Conservation (phyloP, 2,888 invertebrate genomes). For the Campopleginae sp. region DNA sequence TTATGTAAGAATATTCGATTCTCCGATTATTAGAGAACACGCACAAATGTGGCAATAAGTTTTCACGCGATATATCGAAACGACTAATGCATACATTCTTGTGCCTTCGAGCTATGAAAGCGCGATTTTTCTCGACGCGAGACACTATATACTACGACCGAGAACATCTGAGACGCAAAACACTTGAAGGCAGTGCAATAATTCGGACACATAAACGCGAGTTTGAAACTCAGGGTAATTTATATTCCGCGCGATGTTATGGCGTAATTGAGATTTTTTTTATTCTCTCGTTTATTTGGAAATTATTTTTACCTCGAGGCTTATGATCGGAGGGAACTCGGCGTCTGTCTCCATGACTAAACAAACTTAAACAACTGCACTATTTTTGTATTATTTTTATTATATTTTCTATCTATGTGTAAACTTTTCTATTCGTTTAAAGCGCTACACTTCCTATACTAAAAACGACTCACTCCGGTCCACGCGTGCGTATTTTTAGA, state of each 20-base stretch:
- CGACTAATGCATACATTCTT: not conserved
- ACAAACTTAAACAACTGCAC: constrained; percentile 76
- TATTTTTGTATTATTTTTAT: not conserved
- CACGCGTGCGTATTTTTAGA: constrained; percentile 77
- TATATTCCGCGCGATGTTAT: not conserved
- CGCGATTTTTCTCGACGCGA: not conserved
- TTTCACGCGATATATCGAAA: not conserved
- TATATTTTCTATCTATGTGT: constrained; percentile 47
- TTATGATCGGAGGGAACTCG: constrained; percentile 78
- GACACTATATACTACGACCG: not conserved
- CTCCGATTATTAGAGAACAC: not conserved
- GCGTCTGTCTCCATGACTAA: constrained; percentile 78
- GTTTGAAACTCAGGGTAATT: not conserved
- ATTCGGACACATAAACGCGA: constrained; percentile 11
- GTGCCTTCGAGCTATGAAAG: not conserved
- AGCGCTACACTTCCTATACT: constrained; percentile 68
- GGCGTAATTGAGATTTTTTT: not conserved
- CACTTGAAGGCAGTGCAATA: not conserved
- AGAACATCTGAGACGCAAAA: not conserved
- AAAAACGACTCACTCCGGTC: constrained; percentile 72
- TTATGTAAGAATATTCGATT: constrained; percentile 48
- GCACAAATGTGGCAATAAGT: not conserved
- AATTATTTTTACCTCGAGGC: constrained; percentile 73
- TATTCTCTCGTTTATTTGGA: not conserved
- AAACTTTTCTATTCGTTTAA: constrained; percentile 42